A percentile compares a stretch with the other conserved stretches of the same genome.
These are phyloP conservation scores for Cassiopea andromeda DNA, from an alignment of 30 jellyfish, hydroid and myxozoan genomes.

Conservation along the genomic window DNA sequence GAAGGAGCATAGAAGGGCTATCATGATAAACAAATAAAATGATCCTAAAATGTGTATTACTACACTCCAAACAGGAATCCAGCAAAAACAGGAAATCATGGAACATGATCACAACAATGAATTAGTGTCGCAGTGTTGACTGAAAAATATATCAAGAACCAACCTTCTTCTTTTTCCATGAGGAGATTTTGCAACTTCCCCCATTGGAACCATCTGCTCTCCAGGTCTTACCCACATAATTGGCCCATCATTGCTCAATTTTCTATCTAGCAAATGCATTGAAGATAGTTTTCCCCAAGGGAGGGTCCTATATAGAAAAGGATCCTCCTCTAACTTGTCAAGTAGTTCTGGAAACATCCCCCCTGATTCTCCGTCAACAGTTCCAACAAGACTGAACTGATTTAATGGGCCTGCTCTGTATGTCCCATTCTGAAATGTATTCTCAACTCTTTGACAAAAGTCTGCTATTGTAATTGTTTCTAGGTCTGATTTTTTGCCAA, in stretches of 20 bases:
- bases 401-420: constrained; percentile 90
- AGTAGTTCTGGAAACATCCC: constrained; percentile 88
- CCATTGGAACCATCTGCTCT: constrained; percentile 96
- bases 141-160: neutral
- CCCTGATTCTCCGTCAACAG: constrained; percentile 96
- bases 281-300: constrained; percentile 97
- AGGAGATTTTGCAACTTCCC: constrained; percentile 89
- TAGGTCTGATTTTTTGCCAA: constrained; percentile 89
- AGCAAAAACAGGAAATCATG: no score
- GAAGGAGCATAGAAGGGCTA: no score
- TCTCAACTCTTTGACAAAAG: constrained; percentile 75
- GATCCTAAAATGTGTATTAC: no score
- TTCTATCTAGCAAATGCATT: constrained; percentile 73
- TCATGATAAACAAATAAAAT: no score
- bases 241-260: constrained; percentile 95
- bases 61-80: no score
- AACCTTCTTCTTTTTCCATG: constrained; percentile 80
- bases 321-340: constrained; percentile 88
- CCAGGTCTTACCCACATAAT: constrained; percentile 99
- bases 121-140: neutral
- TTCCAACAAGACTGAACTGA: constrained; percentile 94
- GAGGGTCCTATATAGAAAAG: constrained; percentile 84
- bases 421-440: constrained; percentile 86
- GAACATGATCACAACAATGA: no score
- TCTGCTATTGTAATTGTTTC: constrained; percentile 79